phyloP scores from a whole-genome alignment of 2,113 vertebrate genomes.

The Chrysochloris asiatica region DNA sequence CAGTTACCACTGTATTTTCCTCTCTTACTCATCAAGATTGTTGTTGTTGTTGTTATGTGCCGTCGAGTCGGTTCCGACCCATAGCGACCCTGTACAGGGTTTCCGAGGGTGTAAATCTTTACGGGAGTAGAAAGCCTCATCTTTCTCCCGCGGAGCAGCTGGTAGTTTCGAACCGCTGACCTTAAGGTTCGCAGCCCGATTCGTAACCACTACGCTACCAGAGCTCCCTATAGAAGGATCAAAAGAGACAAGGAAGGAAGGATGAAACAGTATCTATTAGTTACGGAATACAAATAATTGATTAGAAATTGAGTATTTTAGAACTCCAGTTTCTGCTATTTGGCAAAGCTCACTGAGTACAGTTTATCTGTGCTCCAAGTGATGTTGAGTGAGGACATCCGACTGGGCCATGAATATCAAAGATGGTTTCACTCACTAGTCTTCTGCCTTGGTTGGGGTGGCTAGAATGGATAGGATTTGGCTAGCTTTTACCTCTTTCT shows the following conservation, averaged over 20 bases:
- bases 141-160: too few relatives aligned
- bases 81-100: too few relatives aligned
- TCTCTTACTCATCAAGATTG: background rate
- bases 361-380: background rate
- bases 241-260: rapidly evolving
- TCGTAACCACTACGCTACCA: too few relatives aligned
- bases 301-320: background rate
- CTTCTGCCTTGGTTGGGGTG: background rate
- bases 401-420: background rate
- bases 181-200: too few relatives aligned
- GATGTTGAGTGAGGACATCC: background rate
- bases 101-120: too few relatives aligned
- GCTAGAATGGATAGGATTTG: background rate
- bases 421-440: background rate
- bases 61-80: too few relatives aligned
- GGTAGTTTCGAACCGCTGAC: too few relatives aligned
- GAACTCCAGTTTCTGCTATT: background rate
- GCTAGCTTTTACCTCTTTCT: background rate
- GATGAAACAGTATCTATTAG: background rate
- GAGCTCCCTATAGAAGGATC: rapidly evolving
- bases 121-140: too few relatives aligned
- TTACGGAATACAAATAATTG: background rate
- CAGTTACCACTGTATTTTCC: background rate
- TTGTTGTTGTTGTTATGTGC: too few relatives aligned
- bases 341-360: background rate